A percentile compares a stretch with the other conserved stretches of the same genome.
Evolutionary conservation across 2,797 vertebrate genomes (phyloP).

Genomic region (Xenentodon cancila): DNA sequence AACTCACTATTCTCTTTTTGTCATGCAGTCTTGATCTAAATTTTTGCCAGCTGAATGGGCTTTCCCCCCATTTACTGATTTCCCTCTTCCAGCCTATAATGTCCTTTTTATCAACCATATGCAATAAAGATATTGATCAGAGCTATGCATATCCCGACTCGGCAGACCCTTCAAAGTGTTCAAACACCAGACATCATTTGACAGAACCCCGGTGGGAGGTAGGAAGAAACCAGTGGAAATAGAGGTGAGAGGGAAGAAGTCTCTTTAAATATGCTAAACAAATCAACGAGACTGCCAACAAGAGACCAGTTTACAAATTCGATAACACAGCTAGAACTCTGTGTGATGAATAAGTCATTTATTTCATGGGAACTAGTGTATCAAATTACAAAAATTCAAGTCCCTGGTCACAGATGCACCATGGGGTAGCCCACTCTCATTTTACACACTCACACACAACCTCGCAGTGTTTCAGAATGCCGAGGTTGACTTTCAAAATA

Average conservation of each 20-base stretch:
- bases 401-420: slow-evolving; percentile 77
- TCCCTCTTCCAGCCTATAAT: slow-evolving; percentile 29
- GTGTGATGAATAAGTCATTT: slow-evolving; percentile 89
- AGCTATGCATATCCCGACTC: slow-evolving; percentile 35
- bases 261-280: slow-evolving; percentile 74
- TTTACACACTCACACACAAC: slow-evolving; percentile 9
- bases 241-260: background rate
- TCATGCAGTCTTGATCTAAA: slow-evolving; percentile 27
- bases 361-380: slow-evolving; percentile 79
- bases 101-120: slow-evolving; percentile 42
- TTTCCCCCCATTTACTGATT: slow-evolving; percentile 48
- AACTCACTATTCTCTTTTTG: slow-evolving; percentile 40
- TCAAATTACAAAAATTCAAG: slow-evolving; percentile 81
- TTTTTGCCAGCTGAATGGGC: slow-evolving; percentile 29
- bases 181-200: slow-evolving; percentile 74
- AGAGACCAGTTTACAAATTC: slow-evolving; percentile 87
- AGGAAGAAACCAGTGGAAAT: slow-evolving; percentile 6
- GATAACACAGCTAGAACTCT: slow-evolving; percentile 81
- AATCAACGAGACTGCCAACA: slow-evolving; percentile 78
- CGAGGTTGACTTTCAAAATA: slow-evolving; percentile 65
- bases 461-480: slow-evolving; percentile 45
- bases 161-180: slow-evolving; percentile 77
- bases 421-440: slow-evolving; percentile 62
- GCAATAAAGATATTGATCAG: slow-evolving; percentile 51
- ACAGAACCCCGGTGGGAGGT: slow-evolving; percentile 49